Base-by-base conservation (phyloP, 2,113 vertebrate species). In the Mungos mungo region DNA sequence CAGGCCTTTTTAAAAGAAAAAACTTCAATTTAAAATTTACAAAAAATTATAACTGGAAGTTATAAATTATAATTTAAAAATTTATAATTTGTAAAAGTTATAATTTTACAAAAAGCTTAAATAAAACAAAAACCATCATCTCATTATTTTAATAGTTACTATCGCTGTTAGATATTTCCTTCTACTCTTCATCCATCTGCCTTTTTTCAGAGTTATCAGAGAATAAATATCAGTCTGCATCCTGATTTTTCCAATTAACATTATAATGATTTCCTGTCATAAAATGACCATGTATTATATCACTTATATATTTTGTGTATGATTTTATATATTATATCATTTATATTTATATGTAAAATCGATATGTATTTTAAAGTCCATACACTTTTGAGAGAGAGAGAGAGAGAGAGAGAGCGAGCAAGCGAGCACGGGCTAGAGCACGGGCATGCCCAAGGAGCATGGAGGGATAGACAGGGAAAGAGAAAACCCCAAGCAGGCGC, bases 241-340 rank as follows among this genome's bases (percentile, higher is more conserved):
- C 71, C n/a, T 63, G 33, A 33, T 84, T 89, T 84, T 96, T 88
- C 66, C 33, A 93, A 33, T 68, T 88, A 93, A 57, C 13, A 50
- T 84, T n/a, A 29, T 71, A 41, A 68, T 76, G 41, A 79, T 83
- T 95, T 93, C 82, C 52, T 77, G 27, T 79, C 50, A 81, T 72
- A 81, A 95, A 72, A 72, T 88, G 86, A 68, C 81, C 25, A 63
- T 63, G 6, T 63, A 63, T 63, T 63, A 5, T 54, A 18, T 54
- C 16, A 54, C 18, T 54, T 54, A 54, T 18, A 54, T 54, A 18
- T 54, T 18, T 54, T 54, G 4, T 18, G 18, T 52, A 52, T 52
- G 50, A 52, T 52, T 52, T 52, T 52, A 52, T 52, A 52, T 52
- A 52, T 52, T 52, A 52, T 54, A 54, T 54, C 52, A 54, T 54